Evolutionary conservation across 2,797 vertebrate genomes (phyloP), one percentile per base, ranked within the genome.

Genomic region (Leptoclinus maculatus): DNA sequence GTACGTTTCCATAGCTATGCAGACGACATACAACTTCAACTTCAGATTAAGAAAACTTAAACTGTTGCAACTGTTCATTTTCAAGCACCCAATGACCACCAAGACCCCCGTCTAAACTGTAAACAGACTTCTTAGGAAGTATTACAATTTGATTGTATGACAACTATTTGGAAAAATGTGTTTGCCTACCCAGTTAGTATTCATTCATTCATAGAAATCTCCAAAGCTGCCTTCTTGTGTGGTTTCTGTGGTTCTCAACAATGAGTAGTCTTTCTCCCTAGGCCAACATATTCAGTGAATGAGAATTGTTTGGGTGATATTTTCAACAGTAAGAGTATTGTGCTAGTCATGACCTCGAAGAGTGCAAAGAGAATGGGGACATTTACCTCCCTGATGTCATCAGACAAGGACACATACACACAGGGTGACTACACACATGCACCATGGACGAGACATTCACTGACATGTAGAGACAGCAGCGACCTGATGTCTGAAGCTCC

Each of bases 241-340:
- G 69, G 34, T 70, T 59, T 80, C 76, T 68, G 14, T 53, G 54
- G 58, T 56, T 10, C 23, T 70, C 70, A 67, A 84, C 74, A 92
- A 85, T 49, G 67, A 74, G 10, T 14, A 49, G 32, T 64, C 72
- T 90, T 80, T 84, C 79, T 66, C 76, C 78, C 80, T 25, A 66
- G 45, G 23, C 53, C 74, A 32, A 79, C 71, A 58, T 77, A 83
- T 80, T 80, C 56, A 72, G 11, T 81, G 77, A 93, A 83, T 85
- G 83, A 84, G 64, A 83, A 79, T 71, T 67, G 76, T 84, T 83
- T 81, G 58, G 68, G n/a, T 53, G 79, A 83, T 84, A 74, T 83
- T 81, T 87, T 27, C 69, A 65, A 94, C 92, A 92, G 84, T 57
- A 23, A 25, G 5, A 0, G 69, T 47, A 87, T 93, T 93, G 89